Conservation (phyloP, 2,113 vertebrate genomes). For the Gambusia affinis region DNA sequence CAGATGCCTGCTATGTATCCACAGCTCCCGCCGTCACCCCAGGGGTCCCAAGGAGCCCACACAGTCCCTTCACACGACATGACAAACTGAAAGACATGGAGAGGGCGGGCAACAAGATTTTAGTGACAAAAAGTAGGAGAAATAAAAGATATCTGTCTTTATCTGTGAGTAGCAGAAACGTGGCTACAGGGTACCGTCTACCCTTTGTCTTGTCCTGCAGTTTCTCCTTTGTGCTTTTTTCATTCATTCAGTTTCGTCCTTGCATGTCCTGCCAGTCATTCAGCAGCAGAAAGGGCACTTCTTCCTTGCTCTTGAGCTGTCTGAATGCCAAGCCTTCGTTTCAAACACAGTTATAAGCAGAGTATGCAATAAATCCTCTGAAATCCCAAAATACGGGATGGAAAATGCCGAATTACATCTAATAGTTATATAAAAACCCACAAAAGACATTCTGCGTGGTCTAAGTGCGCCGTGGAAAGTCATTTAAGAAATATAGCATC, state of each 20-base stretch:
- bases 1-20: conserved; percentile 41
- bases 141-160: conserved; percentile 46
- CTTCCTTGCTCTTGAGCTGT: conserved; percentile 15
- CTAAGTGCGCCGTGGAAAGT: not conserved
- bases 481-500: not conserved
- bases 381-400: not conserved
- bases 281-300: conserved; percentile 12
- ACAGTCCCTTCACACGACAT: conserved; percentile 22
- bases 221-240: conserved; percentile 1
- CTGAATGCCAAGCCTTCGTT: conserved; percentile 29
- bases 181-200: conserved; percentile 45
- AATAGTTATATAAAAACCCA: not conserved
- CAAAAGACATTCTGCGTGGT: not conserved
- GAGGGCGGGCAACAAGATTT: conserved; percentile 3
- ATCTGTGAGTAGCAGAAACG: conserved; percentile 62
- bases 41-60: conserved; percentile 41
- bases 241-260: conserved; percentile 3
- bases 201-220: conserved; percentile 12
- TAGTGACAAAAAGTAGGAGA: conserved; percentile 12
- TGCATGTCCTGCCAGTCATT: conserved; percentile 17
- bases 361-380: not conserved
- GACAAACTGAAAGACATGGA: conserved; percentile 24
- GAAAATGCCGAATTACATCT: not conserved
- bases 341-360: not conserved
- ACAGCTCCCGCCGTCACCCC: conserved; percentile 27